Percentiles rank a stretch among this genome's conserved stretches.
phyloP scores from a whole-genome alignment of 1,140 invertebrate species.

The Battus philenor region DNA sequence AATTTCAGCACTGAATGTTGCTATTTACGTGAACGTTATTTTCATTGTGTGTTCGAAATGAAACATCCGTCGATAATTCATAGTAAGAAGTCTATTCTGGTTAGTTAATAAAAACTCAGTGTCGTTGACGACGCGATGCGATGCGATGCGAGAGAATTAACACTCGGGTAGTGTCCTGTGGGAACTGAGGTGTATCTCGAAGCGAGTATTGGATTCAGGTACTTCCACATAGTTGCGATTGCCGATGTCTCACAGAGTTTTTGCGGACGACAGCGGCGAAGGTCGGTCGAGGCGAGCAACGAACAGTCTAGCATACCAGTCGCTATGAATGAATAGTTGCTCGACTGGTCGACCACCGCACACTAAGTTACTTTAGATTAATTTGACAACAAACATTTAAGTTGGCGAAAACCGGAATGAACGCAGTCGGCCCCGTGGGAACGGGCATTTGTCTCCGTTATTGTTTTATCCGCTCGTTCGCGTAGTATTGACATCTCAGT shows the following conservation, averaged over 20 bases:
- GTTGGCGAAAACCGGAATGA: slow-evolving; percentile 68
- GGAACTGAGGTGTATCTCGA: slow-evolving; percentile 27
- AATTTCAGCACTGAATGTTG: background rate
- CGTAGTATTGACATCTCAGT: slow-evolving; percentile 32
- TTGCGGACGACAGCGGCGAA: slow-evolving; percentile 50
- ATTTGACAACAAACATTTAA: slow-evolving; percentile 73
- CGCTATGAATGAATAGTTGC: slow-evolving; percentile 73
- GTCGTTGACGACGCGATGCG: slow-evolving; percentile 17
- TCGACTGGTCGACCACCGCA: slow-evolving; percentile 56
- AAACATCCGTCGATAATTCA: slow-evolving; percentile 8
- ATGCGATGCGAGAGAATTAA: slow-evolving; percentile 25
- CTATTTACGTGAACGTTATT: slow-evolving; percentile 6
- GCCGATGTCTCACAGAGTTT: slow-evolving; percentile 57
- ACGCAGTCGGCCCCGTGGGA: slow-evolving; percentile 61
- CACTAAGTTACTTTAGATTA: slow-evolving; percentile 68
- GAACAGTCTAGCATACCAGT: slow-evolving; percentile 65
- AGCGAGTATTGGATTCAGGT: slow-evolving; percentile 39
- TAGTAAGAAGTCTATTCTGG: slow-evolving; percentile 20
- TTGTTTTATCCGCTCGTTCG: slow-evolving; percentile 50
- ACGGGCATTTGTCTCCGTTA: slow-evolving; percentile 54
- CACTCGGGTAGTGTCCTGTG: slow-evolving; percentile 37
- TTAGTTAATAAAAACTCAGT: slow-evolving; percentile 22
- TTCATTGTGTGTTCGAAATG: slow-evolving; percentile 4
- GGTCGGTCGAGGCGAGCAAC: slow-evolving; percentile 63
- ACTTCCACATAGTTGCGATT: slow-evolving; percentile 48